A percentile compares a stretch with the other conserved stretches of the same genome.
Conservation (phyloP, 2,888 invertebrate species). For the Eupsilia transversa region DNA sequence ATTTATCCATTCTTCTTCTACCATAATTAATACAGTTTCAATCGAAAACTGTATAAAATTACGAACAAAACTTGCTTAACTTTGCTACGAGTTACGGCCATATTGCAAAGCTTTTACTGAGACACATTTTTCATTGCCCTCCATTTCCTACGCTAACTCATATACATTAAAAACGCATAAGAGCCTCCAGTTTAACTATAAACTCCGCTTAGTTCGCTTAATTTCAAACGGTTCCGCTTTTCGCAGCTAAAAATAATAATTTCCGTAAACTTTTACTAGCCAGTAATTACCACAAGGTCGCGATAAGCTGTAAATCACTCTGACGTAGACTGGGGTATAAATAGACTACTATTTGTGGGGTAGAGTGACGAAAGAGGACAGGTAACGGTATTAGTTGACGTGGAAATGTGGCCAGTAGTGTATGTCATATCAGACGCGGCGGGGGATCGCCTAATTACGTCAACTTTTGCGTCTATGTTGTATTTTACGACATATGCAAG, state of each 20-base stretch:
- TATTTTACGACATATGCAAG: conserved; percentile 5
- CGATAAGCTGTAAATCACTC: conserved; percentile 68
- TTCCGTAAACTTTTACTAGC: conserved; percentile 65
- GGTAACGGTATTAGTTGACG: conserved; percentile 51
- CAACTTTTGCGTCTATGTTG: conserved; percentile 24
- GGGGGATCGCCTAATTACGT: conserved; percentile 46
- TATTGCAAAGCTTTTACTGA: conserved; percentile 6
- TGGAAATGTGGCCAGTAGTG: conserved; percentile 27
- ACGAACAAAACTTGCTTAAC: neutral
- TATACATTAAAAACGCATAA: conserved; percentile 32
- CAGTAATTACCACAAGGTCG: conserved; percentile 73
- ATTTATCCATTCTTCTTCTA: neutral
- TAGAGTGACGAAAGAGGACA: conserved; percentile 54
- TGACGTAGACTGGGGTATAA: conserved; percentile 73
- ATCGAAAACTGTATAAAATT: neutral
- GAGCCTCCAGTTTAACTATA: conserved; percentile 43
- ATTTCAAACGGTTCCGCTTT: conserved; percentile 54
- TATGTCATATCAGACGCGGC: conserved; percentile 12
- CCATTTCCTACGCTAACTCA: conserved; percentile 5
- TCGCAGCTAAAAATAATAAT: conserved; percentile 55
- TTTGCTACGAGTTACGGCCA: neutral
- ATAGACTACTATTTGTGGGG: conserved; percentile 74
- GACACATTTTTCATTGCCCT: neutral
- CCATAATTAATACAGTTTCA: neutral
- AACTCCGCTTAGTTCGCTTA: conserved; percentile 17